Percentiles rank a stretch among this genome's conserved stretches.
Evolutionary conservation across 2,797 vertebrate species (phyloP).

Genomic region (Chaetodon trifasciatus): DNA sequence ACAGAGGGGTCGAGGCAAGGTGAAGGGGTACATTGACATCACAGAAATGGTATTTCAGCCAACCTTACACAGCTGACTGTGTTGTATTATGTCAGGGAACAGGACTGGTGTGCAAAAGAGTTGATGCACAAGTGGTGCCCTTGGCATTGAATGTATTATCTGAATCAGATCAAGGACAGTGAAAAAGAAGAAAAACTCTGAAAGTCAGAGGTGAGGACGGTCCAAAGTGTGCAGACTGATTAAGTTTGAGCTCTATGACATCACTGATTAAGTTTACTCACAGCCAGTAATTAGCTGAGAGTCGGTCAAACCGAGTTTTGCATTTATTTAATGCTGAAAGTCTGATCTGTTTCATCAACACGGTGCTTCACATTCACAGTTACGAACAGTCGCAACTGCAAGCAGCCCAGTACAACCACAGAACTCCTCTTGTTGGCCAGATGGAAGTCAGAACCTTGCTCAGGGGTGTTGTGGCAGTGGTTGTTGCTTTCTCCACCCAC

Average conservation of each 20-base stretch:
- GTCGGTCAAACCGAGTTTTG: neutral
- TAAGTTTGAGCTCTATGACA: neutral
- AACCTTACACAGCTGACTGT: constrained; percentile 12
- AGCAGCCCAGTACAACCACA: neutral
- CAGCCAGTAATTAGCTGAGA: neutral
- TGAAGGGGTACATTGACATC: constrained; percentile 43
- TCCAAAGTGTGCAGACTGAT: constrained; percentile 7
- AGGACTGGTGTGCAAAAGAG: neutral
- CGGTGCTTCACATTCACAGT: neutral
- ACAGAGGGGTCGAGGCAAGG: constrained; percentile 58
- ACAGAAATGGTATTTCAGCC: constrained; percentile 19
- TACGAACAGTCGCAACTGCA: constrained; percentile 24
- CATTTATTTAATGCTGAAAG: constrained; percentile 7
- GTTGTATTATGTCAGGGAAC: neutral
- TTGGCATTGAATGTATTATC: constrained; percentile 16
- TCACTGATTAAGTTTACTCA: neutral
- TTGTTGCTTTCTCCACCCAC: constrained; percentile 48
- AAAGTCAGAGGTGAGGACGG: neutral
- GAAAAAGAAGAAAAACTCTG: neutral
- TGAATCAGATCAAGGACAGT: constrained; percentile 13
- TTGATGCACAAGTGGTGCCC: neutral
- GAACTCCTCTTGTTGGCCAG: constrained; percentile 15
- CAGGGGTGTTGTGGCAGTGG: constrained; percentile 21
- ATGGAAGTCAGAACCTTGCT: constrained; percentile 43
- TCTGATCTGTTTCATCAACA: constrained; percentile 16